Evolutionary conservation across 92 coral and sea anemone species (phyloP).

Genomic region (Blastomussa wellsi): DNA sequence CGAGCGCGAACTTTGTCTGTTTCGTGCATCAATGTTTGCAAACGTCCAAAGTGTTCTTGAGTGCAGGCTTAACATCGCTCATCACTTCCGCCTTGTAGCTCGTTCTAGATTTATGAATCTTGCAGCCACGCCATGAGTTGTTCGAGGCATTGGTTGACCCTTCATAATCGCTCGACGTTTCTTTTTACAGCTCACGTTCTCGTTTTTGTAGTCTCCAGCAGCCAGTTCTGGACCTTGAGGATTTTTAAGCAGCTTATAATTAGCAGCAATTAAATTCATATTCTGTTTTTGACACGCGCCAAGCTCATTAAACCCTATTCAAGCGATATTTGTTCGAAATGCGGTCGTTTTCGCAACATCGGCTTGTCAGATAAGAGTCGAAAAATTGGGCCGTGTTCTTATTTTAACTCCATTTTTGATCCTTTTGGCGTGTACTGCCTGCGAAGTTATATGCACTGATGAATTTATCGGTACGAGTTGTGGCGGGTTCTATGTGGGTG

Average conservation of each 20-base stretch:
- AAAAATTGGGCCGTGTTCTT: not conserved
- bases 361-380: conserved; percentile 4
- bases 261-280: conserved; percentile 35
- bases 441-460: not conserved
- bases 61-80: not conserved
- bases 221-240: not conserved
- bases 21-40: conserved; percentile 26
- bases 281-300: conserved; percentile 43
- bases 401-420: not conserved
- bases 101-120: not conserved
- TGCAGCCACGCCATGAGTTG: not conserved
- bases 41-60: not conserved
- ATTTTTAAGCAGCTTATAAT: conserved; percentile 24
- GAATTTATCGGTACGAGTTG: not conserved
- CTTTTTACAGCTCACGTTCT: not conserved
- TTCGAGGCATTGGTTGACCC: not conserved
- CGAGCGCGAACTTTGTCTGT: not conserved
- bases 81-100: not conserved
- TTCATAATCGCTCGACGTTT: not conserved
- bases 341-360: conserved; percentile 15
- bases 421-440: not conserved
- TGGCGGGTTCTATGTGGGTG: conserved; percentile 37
- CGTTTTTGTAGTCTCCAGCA: conserved; percentile 2
- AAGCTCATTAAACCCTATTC: conserved; percentile 27
- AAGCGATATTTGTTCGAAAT: conserved; percentile 29